Percentiles rank a stretch among this genome's conserved stretches.
Conservation (phyloP, 2,797 vertebrate species). For the Falco cherrug region DNA sequence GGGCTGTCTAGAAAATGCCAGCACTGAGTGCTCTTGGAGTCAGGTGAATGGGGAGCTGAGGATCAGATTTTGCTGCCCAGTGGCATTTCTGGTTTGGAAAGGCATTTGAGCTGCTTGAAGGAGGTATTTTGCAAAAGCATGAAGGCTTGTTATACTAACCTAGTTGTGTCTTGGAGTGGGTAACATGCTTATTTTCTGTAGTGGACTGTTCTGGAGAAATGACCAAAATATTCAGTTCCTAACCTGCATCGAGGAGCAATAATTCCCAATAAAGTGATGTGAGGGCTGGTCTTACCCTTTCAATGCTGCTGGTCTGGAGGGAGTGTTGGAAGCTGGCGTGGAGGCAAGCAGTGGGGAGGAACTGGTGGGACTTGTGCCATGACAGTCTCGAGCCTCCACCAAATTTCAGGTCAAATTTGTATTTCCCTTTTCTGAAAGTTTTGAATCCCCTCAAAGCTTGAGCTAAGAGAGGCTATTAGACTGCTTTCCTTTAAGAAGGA, state of each 20-base stretch:
- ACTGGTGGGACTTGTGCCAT: background rate
- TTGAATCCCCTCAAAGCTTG: background rate
- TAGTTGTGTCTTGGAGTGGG: accelerated
- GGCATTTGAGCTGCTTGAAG: background rate
- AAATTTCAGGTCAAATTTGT: background rate
- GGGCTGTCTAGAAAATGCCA: background rate
- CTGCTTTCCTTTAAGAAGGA: background rate
- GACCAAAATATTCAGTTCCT: background rate
- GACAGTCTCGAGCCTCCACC: background rate
- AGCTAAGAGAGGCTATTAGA: background rate
- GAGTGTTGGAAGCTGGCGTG: background rate
- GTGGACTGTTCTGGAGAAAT: background rate
- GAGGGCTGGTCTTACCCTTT: background rate
- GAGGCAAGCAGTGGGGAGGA: background rate
- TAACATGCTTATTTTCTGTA: background rate
- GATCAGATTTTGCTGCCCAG: background rate
- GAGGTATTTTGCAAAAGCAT: accelerated
- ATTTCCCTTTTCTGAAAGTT: background rate
- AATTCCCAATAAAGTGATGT: accelerated
- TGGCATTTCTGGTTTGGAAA: background rate
- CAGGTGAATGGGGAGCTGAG: background rate
- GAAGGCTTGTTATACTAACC: background rate
- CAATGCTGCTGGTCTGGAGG: accelerated
- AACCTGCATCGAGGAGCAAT: background rate
- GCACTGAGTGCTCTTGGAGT: background rate